Evolutionary conservation across 2,888 invertebrate genomes (phyloP), one percentile per base, ranked within the genome.

Genomic region (Calameuta pallipes): DNA sequence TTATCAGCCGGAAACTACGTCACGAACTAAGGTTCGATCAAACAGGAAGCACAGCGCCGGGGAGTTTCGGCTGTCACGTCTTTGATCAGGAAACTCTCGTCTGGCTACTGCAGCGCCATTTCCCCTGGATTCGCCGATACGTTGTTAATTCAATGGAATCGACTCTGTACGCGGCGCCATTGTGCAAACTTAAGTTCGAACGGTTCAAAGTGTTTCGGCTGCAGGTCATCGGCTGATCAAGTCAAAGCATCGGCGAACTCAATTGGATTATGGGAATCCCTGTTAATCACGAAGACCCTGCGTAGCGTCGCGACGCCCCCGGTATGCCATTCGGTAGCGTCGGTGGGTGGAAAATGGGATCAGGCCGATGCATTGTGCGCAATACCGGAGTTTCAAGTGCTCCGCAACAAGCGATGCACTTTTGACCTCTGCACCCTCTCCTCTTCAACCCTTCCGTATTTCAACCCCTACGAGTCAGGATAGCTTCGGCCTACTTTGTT

Each of bases 161-260:
- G 71, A 75, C 80, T 78, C 76, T 37, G 15, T 31, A 1, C 13
- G 4, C 69, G 76, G 79, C 76, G 80, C 80, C 78, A 83, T 83
- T 84, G 83, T 83, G 79, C 80, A 80, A 80, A 82, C 79, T 79
- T 81, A 80, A 82, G 80, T 81, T 82, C 78, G 75, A 11, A 30
- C 41, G 33, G 76, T 33, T 79, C 77, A 78, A 79, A 78, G 79
- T 82, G 74, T 76, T 34, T 76, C 69, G 75, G 78, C 68, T 77
- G 78, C 74, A 75, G 78, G 78, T 73, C 75, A 78, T 31, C 31
- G 31, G 80, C 82, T 82, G 83, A 82, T 83, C 85, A 79, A 82
- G 82, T 85, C 83, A 84, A 85, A 84, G 84, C 83, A 79, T 77
- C 79, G 82, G 79, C 82, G 81, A 83, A 83, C 83, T 83, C 85